Percentiles rank a stretch among this genome's conserved stretches.
phyloP scores from a whole-genome alignment of 2,888 invertebrate species.

The Molorchus minor region DNA sequence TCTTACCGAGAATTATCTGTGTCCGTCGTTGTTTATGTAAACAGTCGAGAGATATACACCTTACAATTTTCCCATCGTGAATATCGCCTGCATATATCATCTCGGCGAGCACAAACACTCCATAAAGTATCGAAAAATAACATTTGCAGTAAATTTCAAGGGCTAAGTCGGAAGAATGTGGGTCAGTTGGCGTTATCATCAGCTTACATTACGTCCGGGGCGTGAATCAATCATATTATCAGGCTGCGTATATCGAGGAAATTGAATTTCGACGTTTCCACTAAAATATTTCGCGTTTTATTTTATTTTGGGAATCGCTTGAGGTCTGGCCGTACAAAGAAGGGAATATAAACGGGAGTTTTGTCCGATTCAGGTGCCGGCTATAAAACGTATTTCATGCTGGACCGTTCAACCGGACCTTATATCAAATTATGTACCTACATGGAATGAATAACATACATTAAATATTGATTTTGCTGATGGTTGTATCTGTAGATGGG shows the following conservation, averaged over 20 bases:
- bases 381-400: too few species aligned
- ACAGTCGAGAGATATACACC: neutral
- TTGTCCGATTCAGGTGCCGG: too few species aligned
- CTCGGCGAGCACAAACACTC: constrained; percentile 20
- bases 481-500: too few species aligned
- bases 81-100: constrained; percentile 10
- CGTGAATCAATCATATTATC: constrained; percentile 50
- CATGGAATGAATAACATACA: too few species aligned
- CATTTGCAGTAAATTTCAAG: constrained; percentile 34
- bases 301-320: constrained; percentile 33
- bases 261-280: constrained; percentile 46
- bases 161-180: constrained; percentile 34
- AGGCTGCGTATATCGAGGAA: constrained; percentile 42
- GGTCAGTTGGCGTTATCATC: constrained; percentile 45
- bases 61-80: neutral
- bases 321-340: too few species aligned
- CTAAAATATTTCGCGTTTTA: constrained; percentile 38
- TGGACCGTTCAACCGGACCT: too few species aligned
- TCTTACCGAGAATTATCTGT: too few species aligned
- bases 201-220: constrained; percentile 41
- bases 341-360: too few species aligned
- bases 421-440: too few species aligned
- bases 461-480: too few species aligned
- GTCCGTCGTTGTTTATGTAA: neutral
- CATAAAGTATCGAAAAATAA: constrained; percentile 38